Evolutionary conservation across 2,888 invertebrate genomes (phyloP).

Genomic region (Meiosimyza decipiens): DNA sequence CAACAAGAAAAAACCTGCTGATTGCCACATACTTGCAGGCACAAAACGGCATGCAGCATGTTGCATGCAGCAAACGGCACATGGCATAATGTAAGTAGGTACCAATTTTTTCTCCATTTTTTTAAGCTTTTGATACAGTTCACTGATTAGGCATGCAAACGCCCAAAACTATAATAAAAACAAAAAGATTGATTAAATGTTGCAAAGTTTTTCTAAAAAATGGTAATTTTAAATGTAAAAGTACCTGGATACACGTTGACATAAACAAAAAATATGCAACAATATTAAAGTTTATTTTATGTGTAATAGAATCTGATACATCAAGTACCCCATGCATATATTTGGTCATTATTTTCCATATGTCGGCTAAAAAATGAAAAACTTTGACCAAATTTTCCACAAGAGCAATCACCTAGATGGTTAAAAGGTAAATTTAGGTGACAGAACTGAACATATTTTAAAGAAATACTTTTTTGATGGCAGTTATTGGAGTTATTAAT

Average conservation of each 20-base stretch:
- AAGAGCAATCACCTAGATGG: too few relatives aligned
- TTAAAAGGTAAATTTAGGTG: too few relatives aligned
- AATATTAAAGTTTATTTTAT: too few relatives aligned
- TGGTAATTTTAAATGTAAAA: slow-evolving; percentile 3
- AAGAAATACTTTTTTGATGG: too few relatives aligned
- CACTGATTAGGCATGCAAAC: slow-evolving; percentile 32
- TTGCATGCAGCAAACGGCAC: slow-evolving; percentile 11
- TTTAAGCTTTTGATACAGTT: slow-evolving; percentile 24
- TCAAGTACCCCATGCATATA: too few relatives aligned
- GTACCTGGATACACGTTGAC: neutral
- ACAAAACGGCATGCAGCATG: slow-evolving; percentile 5
- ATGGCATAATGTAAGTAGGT: slow-evolving; percentile 2
- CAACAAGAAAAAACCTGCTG: neutral
- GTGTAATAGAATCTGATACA: too few relatives aligned
- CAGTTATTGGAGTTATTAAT: too few relatives aligned
- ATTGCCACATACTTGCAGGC: slow-evolving; percentile 22
- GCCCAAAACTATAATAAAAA: slow-evolving; percentile 23
- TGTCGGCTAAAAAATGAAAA: too few relatives aligned
- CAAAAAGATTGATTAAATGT: slow-evolving; percentile 1
- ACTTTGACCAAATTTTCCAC: too few relatives aligned
- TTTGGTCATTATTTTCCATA: too few relatives aligned
- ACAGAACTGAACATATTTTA: too few relatives aligned
- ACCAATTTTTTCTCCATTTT: neutral
- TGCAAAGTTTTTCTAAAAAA: neutral
- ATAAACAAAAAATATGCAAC: neutral